These are phyloP conservation scores for Caenorhabditis inopinata DNA, from an alignment of 1,140 invertebrate species.

Conservation along the genomic window DNA sequence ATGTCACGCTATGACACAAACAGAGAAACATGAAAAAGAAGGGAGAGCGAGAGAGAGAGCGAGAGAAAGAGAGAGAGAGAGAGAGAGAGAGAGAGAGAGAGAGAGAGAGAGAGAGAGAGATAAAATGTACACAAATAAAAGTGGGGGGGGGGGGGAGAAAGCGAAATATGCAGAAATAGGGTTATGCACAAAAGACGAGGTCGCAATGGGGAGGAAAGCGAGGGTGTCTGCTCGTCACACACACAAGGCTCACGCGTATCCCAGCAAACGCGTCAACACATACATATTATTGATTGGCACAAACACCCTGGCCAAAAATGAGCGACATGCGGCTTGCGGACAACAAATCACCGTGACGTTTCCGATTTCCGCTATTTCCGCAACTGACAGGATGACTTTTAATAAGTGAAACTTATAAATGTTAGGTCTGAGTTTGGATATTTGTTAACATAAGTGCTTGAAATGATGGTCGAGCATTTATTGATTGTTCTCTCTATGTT, in stretches of 20 bases:
- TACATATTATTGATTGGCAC: constrained; percentile 31
- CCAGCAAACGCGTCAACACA: constrained; percentile 29
- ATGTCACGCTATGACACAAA: no score
- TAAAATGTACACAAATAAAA: constrained; percentile 14
- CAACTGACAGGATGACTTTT: no score
- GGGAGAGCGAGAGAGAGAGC: no score
- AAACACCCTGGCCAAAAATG: constrained; percentile 22
- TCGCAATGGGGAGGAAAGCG: constrained; percentile 2
- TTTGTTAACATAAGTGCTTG: no score
- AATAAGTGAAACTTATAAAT: no score
- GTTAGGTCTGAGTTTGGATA: no score
- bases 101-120: neutral
- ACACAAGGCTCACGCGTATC: constrained; percentile 24
- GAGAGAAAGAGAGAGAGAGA: no score
- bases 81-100: no score
- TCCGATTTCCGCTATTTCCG: no score
- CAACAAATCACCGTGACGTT: neutral
- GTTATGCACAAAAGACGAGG: constrained; percentile 30
- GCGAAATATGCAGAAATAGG: constrained; percentile 31
- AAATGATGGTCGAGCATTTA: no score
- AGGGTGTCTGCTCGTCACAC: constrained; percentile 23
- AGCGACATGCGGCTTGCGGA: constrained; percentile 9
- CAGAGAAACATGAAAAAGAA: no score
- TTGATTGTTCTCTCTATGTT: no score
- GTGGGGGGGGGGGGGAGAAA: neutral